Evolutionary conservation across 1,140 invertebrate species (phyloP).

Genomic region (Geopemphigus sp.): DNA sequence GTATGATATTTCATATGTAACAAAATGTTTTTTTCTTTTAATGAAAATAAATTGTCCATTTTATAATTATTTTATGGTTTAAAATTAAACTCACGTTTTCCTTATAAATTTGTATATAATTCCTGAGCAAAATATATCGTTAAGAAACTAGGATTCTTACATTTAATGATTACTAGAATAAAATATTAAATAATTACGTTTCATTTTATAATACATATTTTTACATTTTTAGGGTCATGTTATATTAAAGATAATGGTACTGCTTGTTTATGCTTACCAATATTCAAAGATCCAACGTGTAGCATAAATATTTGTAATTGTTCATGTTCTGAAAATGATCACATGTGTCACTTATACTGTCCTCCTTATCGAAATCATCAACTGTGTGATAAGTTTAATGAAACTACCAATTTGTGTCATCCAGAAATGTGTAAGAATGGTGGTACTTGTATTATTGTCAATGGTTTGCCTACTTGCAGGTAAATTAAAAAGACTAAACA

Average conservation of each 20-base stretch:
- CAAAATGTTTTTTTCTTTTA: too few relatives aligned
- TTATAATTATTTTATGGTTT: too few relatives aligned
- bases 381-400: conserved; percentile 33
- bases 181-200: background rate
- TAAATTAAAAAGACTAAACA: conserved; percentile 52
- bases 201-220: background rate
- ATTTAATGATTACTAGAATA: background rate
- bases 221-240: conserved; percentile 53
- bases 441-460: conserved; percentile 56
- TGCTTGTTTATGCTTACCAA: conserved; percentile 57
- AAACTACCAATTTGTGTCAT: conserved; percentile 19
- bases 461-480: conserved; percentile 55
- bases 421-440: conserved; percentile 57
- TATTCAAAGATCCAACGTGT: conserved; percentile 58
- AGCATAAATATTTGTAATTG: conserved; percentile 57
- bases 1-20: too few relatives aligned
- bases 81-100: too few relatives aligned
- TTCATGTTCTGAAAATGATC: conserved; percentile 51
- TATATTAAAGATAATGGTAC: conserved; percentile 54
- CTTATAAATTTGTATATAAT: too few relatives aligned
- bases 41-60: too few relatives aligned
- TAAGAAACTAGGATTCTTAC: background rate
- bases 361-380: conserved; percentile 14
- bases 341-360: background rate
- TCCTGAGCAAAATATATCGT: background rate